A percentile compares a stretch with the other conserved stretches of the same genome.
phyloP scores from a whole-genome alignment of 2,888 invertebrate genomes.

The Dynastes grantii region DNA sequence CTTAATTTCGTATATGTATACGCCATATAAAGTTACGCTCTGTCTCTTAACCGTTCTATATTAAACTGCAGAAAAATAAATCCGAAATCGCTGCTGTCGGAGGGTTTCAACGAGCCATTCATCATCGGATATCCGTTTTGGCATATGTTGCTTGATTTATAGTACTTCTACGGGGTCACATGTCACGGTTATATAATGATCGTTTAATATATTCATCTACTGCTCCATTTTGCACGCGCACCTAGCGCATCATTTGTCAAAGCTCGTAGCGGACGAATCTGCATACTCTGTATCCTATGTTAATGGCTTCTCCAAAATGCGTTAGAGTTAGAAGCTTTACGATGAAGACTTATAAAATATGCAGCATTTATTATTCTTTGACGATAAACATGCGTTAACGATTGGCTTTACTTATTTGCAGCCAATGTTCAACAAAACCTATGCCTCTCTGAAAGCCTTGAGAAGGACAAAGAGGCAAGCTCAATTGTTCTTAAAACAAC shows the following conservation, averaged over 20 bases:
- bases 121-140: slow-evolving; percentile 45
- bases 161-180: slow-evolving; percentile 57
- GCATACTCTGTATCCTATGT: background rate
- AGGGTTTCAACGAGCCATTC: slow-evolving; percentile 44
- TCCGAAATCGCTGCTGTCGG: slow-evolving; percentile 34
- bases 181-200: slow-evolving; percentile 55
- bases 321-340: too few species aligned
- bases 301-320: background rate
- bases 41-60: slow-evolving; percentile 35
- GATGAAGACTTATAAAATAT: too few species aligned
- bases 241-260: slow-evolving; percentile 26
- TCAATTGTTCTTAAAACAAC: too few species aligned
- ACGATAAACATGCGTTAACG: too few species aligned
- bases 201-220: slow-evolving; percentile 57
- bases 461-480: too few species aligned
- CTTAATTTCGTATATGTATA: slow-evolving; percentile 18
- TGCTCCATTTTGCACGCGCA: slow-evolving; percentile 40
- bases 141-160: slow-evolving; percentile 58
- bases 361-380: too few species aligned
- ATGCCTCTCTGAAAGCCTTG: too few species aligned
- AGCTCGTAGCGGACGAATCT: background rate
- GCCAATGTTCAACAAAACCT: too few species aligned
- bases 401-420: too few species aligned
- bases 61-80: slow-evolving; percentile 47
- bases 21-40: slow-evolving; percentile 23